These are phyloP conservation scores for Diadumene lineata DNA, from an alignment of 92 coral and sea anemone species.

Conservation along the genomic window DNA sequence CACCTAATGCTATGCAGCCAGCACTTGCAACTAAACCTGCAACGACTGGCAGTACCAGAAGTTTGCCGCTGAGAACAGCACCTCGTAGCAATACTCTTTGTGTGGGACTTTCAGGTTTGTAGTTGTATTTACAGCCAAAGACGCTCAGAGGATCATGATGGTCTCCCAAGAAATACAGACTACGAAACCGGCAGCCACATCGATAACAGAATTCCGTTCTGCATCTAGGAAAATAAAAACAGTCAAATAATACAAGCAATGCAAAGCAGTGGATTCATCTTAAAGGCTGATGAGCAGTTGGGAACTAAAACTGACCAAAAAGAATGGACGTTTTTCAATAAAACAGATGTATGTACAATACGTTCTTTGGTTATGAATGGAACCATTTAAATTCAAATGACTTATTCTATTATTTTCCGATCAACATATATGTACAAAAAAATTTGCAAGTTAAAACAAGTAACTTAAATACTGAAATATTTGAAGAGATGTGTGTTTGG, in stretches of 20 bases:
- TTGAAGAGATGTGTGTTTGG: too few species aligned
- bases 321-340: too few species aligned
- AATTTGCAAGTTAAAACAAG: too few species aligned
- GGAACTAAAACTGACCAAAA: too few species aligned
- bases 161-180: slow-evolving; percentile 77
- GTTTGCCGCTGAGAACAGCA: slow-evolving; percentile 70
- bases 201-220: slow-evolving; percentile 86
- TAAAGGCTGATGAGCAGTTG: too few species aligned
- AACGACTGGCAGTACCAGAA: slow-evolving; percentile 57
- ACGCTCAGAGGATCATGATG: slow-evolving; percentile 80
- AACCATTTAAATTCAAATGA: too few species aligned
- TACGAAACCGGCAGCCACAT: slow-evolving; percentile 73
- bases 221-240: slow-evolving; percentile 41
- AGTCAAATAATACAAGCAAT: neutral
- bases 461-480: too few species aligned
- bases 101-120: slow-evolving; percentile 70
- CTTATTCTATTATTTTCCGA: too few species aligned
- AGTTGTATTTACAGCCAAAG: slow-evolving; percentile 85
- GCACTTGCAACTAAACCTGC: slow-evolving; percentile 79
- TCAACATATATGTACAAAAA: too few species aligned
- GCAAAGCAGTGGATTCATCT: too few species aligned
- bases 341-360: too few species aligned
- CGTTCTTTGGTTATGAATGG: too few species aligned
- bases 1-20: slow-evolving; percentile 69
- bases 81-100: slow-evolving; percentile 77